Percentiles rank a stretch among this genome's conserved stretches.
phyloP scores from a whole-genome alignment of 2,113 vertebrate genomes.

The Rhagologus leucostigma region DNA sequence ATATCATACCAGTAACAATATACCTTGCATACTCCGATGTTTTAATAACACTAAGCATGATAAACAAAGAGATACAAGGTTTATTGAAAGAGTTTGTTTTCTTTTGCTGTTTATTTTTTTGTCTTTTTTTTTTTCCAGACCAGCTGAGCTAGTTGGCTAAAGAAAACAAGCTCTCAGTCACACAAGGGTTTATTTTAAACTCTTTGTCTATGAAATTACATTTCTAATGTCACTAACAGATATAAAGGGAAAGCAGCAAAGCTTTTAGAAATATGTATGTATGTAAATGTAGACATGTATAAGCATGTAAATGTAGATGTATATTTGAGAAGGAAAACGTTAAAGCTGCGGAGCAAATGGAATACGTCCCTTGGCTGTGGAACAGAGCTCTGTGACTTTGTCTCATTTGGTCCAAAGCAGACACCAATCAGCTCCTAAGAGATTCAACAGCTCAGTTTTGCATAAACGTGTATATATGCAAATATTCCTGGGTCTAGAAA shows the following conservation, averaged over 20 bases:
- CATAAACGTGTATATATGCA: not conserved
- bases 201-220: not conserved
- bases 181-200: not conserved
- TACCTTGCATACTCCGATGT: not conserved
- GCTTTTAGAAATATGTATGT: not conserved
- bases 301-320: not conserved
- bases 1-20: not conserved
- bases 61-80: not conserved
- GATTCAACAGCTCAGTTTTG: not conserved
- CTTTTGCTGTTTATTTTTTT: not conserved
- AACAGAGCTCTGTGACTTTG: not conserved
- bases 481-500: not conserved
- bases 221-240: not conserved
- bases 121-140: not conserved
- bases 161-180: not conserved
- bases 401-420: not conserved
- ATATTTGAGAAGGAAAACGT: not conserved
- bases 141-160: not conserved
- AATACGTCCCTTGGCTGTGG: rapidly evolving
- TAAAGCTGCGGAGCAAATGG: not conserved
- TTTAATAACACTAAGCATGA: not conserved
- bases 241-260: not conserved
- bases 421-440: not conserved
- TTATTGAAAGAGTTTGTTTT: not conserved
- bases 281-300: not conserved